These are phyloP conservation scores for Drosophila yooni DNA, from an alignment of 2,888 invertebrate genomes.

Conservation along the genomic window DNA sequence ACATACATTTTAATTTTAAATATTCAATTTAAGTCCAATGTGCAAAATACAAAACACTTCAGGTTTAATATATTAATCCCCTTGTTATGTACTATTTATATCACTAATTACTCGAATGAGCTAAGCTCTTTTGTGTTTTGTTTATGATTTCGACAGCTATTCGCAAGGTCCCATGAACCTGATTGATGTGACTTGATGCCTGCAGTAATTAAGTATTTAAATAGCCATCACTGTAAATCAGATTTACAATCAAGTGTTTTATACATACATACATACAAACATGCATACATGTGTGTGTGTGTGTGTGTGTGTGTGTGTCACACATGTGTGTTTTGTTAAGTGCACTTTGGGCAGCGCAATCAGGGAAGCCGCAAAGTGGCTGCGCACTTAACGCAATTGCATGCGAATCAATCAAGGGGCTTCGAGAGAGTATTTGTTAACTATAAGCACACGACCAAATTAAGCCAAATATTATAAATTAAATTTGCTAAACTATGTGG, in stretches of 20 bases:
- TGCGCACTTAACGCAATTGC: constrained; percentile 25
- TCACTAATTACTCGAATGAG: not conserved
- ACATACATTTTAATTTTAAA: not conserved
- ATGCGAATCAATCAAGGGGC: constrained; percentile 22
- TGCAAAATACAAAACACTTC: not conserved
- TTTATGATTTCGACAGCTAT: not conserved
- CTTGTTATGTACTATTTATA: not conserved
- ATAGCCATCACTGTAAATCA: constrained; percentile 15
- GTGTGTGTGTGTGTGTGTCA: not conserved
- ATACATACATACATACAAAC: not conserved
- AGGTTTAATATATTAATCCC: not conserved
- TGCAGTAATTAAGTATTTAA: constrained; percentile 17
- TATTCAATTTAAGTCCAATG: too few relatives aligned
- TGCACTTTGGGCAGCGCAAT: not conserved
- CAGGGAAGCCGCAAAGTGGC: constrained; percentile 6
- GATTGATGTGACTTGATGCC: constrained; percentile 5
- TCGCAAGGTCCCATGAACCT: not conserved
- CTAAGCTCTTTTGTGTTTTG: not conserved
- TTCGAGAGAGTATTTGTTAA: constrained; percentile 35
- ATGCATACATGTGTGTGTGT: not conserved
- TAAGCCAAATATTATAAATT: constrained; percentile 65
- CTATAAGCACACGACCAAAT: constrained; percentile 16
- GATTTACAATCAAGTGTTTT: constrained; percentile 7
- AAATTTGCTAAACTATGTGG: constrained; percentile 69
- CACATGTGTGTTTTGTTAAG: constrained; percentile 2